Conservation (phyloP, 23 tunicate species). For the Styela plicata region DNA sequence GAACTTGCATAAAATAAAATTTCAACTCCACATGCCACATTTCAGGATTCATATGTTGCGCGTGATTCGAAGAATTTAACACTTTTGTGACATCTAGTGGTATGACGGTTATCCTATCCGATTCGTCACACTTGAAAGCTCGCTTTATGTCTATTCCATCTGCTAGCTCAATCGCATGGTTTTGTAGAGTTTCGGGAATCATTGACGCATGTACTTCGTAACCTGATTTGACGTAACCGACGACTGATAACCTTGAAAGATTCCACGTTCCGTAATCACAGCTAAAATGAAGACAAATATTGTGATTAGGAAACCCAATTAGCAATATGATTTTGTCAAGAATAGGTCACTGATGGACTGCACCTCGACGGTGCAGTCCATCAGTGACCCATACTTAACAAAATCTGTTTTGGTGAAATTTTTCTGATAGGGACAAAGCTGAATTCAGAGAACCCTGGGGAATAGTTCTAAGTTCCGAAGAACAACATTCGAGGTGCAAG, state of each 20-base stretch:
- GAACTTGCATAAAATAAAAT: constrained; percentile 44
- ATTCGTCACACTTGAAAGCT: constrained; percentile 34
- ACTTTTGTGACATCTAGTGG: not conserved
- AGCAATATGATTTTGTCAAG: not conserved
- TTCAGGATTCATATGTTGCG: not conserved
- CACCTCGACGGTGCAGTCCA: too few relatives aligned
- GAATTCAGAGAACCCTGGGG: too few relatives aligned
- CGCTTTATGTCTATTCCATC: constrained; percentile 47
- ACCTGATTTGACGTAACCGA: not conserved
- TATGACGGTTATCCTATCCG: constrained; percentile 1
- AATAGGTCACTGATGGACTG: too few relatives aligned
- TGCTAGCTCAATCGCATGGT: constrained; percentile 17
- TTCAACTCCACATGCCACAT: constrained; percentile 32
- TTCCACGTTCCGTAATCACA: constrained; percentile 70
- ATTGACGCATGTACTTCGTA: not conserved
- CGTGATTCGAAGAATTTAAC: not conserved
- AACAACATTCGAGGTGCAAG: too few relatives aligned
- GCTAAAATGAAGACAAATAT: constrained; percentile 28
- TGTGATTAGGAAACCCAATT: not conserved
- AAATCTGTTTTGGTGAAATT: too few relatives aligned
- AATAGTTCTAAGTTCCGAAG: too few relatives aligned
- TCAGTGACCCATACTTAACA: too few relatives aligned
- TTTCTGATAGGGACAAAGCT: too few relatives aligned
- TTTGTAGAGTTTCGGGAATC: constrained; percentile 1
- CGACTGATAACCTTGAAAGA: constrained; percentile 17